Conservation (phyloP, 2,888 invertebrate genomes). For the Drosophila yooni region DNA sequence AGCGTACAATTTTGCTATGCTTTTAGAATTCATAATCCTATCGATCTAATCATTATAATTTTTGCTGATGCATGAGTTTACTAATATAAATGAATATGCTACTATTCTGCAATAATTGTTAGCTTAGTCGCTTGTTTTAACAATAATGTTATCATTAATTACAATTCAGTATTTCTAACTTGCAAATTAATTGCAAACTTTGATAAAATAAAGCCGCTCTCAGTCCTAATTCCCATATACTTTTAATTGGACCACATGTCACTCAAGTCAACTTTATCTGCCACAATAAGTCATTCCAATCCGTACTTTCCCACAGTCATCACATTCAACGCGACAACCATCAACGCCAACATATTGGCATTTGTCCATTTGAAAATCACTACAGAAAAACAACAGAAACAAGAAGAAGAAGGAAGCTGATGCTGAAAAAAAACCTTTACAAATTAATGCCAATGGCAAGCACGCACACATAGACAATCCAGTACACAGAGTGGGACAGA, state of each 20-base stretch:
- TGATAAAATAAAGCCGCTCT: background rate
- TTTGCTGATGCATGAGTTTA: background rate
- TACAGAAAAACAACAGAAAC: constrained; percentile 22
- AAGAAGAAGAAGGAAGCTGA: constrained; percentile 8
- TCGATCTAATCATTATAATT: constrained; percentile 1
- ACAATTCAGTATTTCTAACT: constrained; percentile 1
- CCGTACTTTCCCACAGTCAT: constrained; percentile 68
- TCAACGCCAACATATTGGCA: constrained; percentile 77
- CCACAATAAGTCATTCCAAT: constrained; percentile 56
- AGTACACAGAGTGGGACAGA: constrained; percentile 41
- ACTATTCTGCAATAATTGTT: background rate
- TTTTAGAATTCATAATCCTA: constrained; percentile 34
- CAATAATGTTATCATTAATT: background rate
- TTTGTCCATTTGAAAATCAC: constrained; percentile 62
- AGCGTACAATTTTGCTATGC: constrained; percentile 42
- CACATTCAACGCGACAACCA: constrained; percentile 58
- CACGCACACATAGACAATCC: constrained; percentile 31
- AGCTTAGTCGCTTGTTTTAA: background rate
- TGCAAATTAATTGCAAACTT: constrained; percentile 1
- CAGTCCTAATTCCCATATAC: constrained; percentile 28
- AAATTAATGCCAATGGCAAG: constrained; percentile 72
- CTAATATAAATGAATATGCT: background rate
- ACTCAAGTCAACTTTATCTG: constrained; percentile 53
- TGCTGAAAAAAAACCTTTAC: constrained; percentile 65
- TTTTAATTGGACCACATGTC: constrained; percentile 56